Percentiles rank a stretch among this genome's conserved stretches.
phyloP scores from a whole-genome alignment of 2,888 invertebrate species.

The Harpagoxenus sublaevis region DNA sequence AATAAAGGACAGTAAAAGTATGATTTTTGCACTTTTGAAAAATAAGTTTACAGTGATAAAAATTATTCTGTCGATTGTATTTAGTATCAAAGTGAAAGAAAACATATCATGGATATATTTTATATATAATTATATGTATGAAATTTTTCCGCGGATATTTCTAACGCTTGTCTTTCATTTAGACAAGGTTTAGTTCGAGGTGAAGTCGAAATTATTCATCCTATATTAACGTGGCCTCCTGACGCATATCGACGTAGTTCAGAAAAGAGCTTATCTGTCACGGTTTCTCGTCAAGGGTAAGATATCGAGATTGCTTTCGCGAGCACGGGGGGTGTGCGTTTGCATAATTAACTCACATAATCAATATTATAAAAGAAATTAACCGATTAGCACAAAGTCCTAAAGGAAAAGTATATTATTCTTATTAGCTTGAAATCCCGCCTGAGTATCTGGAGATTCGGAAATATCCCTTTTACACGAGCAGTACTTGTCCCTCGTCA shows the following conservation, averaged over 20 bases:
- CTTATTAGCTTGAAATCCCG: conserved; percentile 90
- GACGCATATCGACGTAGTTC: conserved; percentile 91
- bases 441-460: conserved; percentile 91
- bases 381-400: not conserved
- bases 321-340: not conserved
- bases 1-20: not conserved
- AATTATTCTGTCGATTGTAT: no score
- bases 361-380: not conserved
- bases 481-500: conserved; percentile 92
- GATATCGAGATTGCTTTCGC: not conserved
- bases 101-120: not conserved
- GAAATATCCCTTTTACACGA: conserved; percentile 91
- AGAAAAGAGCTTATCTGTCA: conserved; percentile 94
- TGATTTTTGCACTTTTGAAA: not conserved
- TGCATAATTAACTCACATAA: not conserved
- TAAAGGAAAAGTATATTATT: conserved; percentile 17
- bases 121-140: not conserved
- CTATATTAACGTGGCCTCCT: conserved; percentile 94
- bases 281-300: conserved; percentile 83
- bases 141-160: not conserved
- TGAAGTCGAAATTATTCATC: conserved; percentile 91
- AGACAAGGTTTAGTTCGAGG: conserved; percentile 91
- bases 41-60: no score
- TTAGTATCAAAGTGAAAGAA: not conserved
- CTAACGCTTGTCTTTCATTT: conserved; percentile 19